Evolutionary conservation across 2,113 vertebrate genomes (phyloP).

Genomic region (Chroicocephalus ridibundus): DNA sequence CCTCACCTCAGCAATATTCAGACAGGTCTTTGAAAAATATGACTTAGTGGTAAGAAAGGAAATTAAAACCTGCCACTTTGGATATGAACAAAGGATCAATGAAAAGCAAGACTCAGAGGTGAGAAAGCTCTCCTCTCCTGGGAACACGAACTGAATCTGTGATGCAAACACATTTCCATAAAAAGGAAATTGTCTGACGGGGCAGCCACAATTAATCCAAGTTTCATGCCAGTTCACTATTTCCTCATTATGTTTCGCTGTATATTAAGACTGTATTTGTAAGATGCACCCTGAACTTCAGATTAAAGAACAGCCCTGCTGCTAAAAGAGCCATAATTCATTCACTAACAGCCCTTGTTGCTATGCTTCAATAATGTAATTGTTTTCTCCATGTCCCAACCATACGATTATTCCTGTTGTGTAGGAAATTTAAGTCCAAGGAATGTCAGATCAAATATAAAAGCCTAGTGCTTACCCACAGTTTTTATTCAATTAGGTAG

Average conservation of each 20-base stretch:
- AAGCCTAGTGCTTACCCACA: slow-evolving; percentile 23
- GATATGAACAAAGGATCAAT: not conserved
- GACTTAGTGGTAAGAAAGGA: not conserved
- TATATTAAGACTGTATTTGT: not conserved
- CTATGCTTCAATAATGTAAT: not conserved
- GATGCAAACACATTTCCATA: not conserved
- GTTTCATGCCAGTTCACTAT: not conserved
- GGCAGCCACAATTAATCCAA: not conserved
- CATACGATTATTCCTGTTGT: slow-evolving; percentile 33
- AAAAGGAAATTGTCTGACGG: not conserved
- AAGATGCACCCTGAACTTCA: slow-evolving; percentile 12
- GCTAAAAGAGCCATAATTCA: slow-evolving; percentile 5
- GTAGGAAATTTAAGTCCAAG: slow-evolving; percentile 9
- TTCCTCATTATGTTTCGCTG: not conserved
- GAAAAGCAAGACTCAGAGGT: not conserved
- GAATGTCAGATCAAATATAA: slow-evolving; percentile 43
- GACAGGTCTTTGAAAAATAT: not conserved
- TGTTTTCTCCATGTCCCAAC: not conserved
- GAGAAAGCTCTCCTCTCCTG: not conserved
- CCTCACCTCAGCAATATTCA: not conserved
- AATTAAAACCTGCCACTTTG: not conserved
- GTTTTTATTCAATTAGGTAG: slow-evolving; percentile 47
- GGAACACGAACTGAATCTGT: not conserved
- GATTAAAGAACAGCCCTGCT: not conserved
- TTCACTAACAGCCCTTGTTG: not conserved